Percentiles rank a stretch among this genome's conserved stretches.
Evolutionary conservation across 1,140 invertebrate genomes (phyloP).

Genomic region (Stenopsyche tienmushanensis): DNA sequence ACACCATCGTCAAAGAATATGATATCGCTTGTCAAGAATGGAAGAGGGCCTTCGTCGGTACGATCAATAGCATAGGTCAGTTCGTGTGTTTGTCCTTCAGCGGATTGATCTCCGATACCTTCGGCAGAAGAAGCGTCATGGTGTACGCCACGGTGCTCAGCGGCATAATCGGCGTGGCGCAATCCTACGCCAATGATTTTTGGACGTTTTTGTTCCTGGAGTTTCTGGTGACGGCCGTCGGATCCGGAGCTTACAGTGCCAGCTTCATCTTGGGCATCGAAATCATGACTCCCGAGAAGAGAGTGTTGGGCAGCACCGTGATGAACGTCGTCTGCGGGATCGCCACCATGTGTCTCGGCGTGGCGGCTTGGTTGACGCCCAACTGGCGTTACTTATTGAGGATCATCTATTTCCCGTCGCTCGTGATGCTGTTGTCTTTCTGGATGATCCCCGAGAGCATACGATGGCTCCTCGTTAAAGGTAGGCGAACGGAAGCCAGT

Average conservation of each 20-base stretch:
- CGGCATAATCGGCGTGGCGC: slow-evolving; percentile 56
- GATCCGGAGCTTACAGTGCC: slow-evolving; percentile 59
- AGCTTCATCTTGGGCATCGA: slow-evolving; percentile 64
- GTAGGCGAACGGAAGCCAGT: slow-evolving; percentile 65
- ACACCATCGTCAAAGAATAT: slow-evolving; percentile 40
- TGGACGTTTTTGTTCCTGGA: slow-evolving; percentile 59
- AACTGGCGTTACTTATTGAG: slow-evolving; percentile 66
- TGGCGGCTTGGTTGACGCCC: slow-evolving; percentile 61
- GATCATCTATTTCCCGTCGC: slow-evolving; percentile 60
- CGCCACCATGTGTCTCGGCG: slow-evolving; percentile 63
- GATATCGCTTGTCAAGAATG: slow-evolving; percentile 51
- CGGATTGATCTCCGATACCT: slow-evolving; percentile 60
- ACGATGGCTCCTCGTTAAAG: slow-evolving; percentile 68
- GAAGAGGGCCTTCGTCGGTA: slow-evolving; percentile 64
- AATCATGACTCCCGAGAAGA: slow-evolving; percentile 63
- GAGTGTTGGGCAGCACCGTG: slow-evolving; percentile 65
- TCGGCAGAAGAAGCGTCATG: slow-evolving; percentile 58
- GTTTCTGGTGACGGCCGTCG: slow-evolving; percentile 59
- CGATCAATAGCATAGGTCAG: slow-evolving; percentile 63
- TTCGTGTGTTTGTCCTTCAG: slow-evolving; percentile 62
- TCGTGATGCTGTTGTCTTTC: slow-evolving; percentile 59
- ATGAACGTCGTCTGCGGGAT: slow-evolving; percentile 65
- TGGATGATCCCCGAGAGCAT: slow-evolving; percentile 60
- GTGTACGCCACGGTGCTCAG: slow-evolving; percentile 54
- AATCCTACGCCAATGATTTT: slow-evolving; percentile 61